Evolutionary conservation across 2,113 vertebrate species (phyloP), one percentile per base, ranked within the genome.

Genomic region (Cyprinodon variegatus): DNA sequence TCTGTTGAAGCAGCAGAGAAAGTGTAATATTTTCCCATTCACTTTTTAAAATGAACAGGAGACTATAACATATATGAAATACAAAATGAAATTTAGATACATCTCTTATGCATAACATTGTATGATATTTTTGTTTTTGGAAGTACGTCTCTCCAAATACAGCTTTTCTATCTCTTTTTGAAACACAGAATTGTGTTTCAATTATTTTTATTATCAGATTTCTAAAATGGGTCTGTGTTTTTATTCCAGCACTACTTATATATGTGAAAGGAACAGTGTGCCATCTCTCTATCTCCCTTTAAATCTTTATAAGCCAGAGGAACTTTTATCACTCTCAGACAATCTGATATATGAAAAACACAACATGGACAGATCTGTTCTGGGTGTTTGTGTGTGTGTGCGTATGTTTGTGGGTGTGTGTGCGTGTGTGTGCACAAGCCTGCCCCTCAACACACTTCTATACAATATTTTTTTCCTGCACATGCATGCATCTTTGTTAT

Each of bases 261-360:
- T 53, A 20, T 73, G n/a, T 38, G 45, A 73, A 60, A 43, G 59
- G n/a, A 64, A 36, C 61, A 14, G 11, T 36, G 22, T 72, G 13
- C 64, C 46, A 48, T 65, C 39, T 72, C 65, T 62, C 4, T 75
- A 41, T 72, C 45, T 57, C 37, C 15, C 41, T 65, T 57, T 40
- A 46, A 76, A 63, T 48, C 38, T 38, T 40, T 60, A 79, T 65
- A 57, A 78, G 60, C 61, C 41, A 83, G 65, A 74, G 59, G 69
- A 29, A 39, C 68, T 85, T 83, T 78, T 78, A 74, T 84, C 70
- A n/a, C 45, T 37, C 66, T 50, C 53, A 77, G 73, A 69, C 45
- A 67, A 81, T 78, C 48, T 72, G 61, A 65, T 68, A 57, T 43
- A 41, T 50, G 73, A 72, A 45, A 60, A 22, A 53, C 59, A 39